Evolutionary conservation across 2,888 invertebrate species (phyloP).

Genomic region (Habroteleia sp.): DNA sequence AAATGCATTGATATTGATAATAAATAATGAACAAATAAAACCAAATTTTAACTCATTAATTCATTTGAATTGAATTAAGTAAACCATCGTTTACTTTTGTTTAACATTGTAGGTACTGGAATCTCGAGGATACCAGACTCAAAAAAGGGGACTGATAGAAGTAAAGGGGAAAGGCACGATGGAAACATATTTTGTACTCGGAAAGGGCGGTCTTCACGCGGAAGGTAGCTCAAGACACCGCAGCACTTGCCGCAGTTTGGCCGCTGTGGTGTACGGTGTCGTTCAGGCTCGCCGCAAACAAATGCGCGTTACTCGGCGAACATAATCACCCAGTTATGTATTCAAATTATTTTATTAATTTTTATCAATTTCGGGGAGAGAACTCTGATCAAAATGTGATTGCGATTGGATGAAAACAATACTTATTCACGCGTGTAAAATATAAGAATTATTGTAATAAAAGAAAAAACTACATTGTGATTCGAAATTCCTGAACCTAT

Average conservation of each 20-base stretch:
- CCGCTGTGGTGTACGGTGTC: constrained; percentile 94
- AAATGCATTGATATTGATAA: too few relatives aligned
- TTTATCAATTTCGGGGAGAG: too few relatives aligned
- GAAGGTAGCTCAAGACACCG: constrained; percentile 85
- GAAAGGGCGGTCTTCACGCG: constrained; percentile 84
- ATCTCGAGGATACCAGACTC: constrained; percentile 87
- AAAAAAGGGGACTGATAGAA: constrained; percentile 91
- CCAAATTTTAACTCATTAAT: too few relatives aligned
- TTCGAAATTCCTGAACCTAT: neutral
- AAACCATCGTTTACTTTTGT: too few relatives aligned
- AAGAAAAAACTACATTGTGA: constrained; percentile 13
- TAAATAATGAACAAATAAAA: too few relatives aligned
- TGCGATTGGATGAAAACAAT: constrained; percentile 10
- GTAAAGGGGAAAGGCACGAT: constrained; percentile 98
- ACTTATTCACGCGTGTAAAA: constrained; percentile 23
- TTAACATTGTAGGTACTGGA: constrained; percentile 85
- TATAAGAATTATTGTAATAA: constrained; percentile 29
- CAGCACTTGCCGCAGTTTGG: constrained; percentile 89
- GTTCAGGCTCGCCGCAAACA: constrained; percentile 91
- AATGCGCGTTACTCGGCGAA: constrained; percentile 76
- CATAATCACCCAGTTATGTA: constrained; percentile 58
- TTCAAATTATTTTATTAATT: constrained; percentile 12
- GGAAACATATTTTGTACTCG: constrained; percentile 96
- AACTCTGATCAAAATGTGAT: too few relatives aligned
- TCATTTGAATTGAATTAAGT: too few relatives aligned